Conservation (phyloP, 2,888 invertebrate species). For the Epirrita christyi region DNA sequence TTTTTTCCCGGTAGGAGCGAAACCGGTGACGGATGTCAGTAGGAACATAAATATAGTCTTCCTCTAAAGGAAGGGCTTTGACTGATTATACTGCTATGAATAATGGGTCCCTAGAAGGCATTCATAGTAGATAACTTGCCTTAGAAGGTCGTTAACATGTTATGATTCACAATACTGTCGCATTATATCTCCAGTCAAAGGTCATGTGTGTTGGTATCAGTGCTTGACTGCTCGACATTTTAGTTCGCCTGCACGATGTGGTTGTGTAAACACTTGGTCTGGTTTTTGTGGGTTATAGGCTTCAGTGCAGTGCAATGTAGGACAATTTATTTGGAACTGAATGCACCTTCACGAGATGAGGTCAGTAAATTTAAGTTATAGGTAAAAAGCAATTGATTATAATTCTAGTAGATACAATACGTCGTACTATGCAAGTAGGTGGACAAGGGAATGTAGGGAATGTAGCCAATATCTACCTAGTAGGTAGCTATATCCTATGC, state of each 20-base stretch:
- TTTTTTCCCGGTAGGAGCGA: too few species aligned
- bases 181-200: constrained; percentile 51
- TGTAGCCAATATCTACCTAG: too few species aligned
- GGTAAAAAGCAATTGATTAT: too few species aligned
- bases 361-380: constrained; percentile 46
- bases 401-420: too few species aligned
- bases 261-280: constrained; percentile 39
- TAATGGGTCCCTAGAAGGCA: too few species aligned
- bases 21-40: too few species aligned
- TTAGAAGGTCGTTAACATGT: constrained; percentile 50
- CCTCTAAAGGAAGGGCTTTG: too few species aligned
- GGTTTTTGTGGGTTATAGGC: constrained; percentile 42
- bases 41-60: too few species aligned
- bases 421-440: too few species aligned
- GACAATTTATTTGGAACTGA: constrained; percentile 64
- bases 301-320: constrained; percentile 47
- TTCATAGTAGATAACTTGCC: constrained; percentile 17
- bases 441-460: too few species aligned
- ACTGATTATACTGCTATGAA: too few species aligned
- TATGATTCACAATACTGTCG: constrained; percentile 38
- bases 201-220: constrained; percentile 45
- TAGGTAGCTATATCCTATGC: too few species aligned
- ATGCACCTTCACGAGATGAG: constrained; percentile 60
- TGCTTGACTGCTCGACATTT: constrained; percentile 42
- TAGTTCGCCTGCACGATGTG: constrained; percentile 50